These are phyloP conservation scores for Chionodraco myersi DNA, from an alignment of 2,113 vertebrate species.

Conservation along the genomic window DNA sequence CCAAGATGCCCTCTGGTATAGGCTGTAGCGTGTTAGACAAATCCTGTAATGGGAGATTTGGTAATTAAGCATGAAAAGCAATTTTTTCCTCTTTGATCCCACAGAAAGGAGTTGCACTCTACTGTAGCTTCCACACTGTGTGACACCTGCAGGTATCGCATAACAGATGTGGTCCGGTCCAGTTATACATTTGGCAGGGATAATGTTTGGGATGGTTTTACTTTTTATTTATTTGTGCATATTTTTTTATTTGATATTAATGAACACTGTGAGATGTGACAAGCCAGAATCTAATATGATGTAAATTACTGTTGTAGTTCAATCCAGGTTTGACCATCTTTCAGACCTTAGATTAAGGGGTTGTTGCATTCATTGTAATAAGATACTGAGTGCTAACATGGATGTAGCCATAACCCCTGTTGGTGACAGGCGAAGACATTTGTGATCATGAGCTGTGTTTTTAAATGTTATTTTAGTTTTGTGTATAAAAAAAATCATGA, in stretches of 20 bases:
- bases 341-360: neutral
- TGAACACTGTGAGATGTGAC: slow-evolving; percentile 77
- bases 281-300: slow-evolving; percentile 43
- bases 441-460: slow-evolving; percentile 46
- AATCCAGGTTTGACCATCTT: slow-evolving; percentile 31
- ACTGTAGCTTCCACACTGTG: slow-evolving; percentile 69
- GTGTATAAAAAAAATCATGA: slow-evolving; percentile 57
- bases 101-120: slow-evolving; percentile 59
- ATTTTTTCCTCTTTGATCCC: slow-evolving; percentile 19
- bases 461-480: slow-evolving; percentile 47
- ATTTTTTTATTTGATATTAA: slow-evolving; percentile 65
- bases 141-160: slow-evolving; percentile 52
- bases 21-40: slow-evolving; percentile 45
- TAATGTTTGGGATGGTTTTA: slow-evolving; percentile 60
- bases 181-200: slow-evolving; percentile 66
- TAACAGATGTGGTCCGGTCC: slow-evolving; percentile 53
- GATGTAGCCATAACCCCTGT: slow-evolving; percentile 37
- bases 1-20: slow-evolving; percentile 24
- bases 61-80: slow-evolving; percentile 49
- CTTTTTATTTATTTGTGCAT: slow-evolving; percentile 74
- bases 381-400: slow-evolving; percentile 29
- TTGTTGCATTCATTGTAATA: slow-evolving; percentile 35
- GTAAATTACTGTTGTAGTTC: slow-evolving; percentile 32
- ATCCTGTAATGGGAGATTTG: slow-evolving; percentile 26
- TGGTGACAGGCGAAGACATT: slow-evolving; percentile 34